Percentiles rank a stretch among this genome's conserved stretches.
Evolutionary conservation across 1,140 invertebrate species (phyloP).

Genomic region (Neodiprion fabricii): DNA sequence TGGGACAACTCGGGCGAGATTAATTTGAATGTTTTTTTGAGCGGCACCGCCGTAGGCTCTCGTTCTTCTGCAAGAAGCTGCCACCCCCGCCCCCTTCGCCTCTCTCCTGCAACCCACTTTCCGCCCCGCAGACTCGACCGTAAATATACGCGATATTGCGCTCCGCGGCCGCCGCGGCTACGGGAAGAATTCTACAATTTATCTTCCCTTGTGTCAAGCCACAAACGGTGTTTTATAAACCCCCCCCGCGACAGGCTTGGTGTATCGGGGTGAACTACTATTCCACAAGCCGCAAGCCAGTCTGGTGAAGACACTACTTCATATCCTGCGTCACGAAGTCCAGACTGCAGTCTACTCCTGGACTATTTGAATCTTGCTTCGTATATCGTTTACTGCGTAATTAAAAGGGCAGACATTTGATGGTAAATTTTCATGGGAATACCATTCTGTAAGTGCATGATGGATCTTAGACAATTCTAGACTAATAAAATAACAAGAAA

Average conservation of each 20-base stretch:
- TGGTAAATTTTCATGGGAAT: too few relatives aligned
- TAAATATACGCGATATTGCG: conserved; percentile 52
- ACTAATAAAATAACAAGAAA: too few relatives aligned
- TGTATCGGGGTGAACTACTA: too few relatives aligned
- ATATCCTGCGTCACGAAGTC: too few relatives aligned
- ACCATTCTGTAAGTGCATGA: too few relatives aligned
- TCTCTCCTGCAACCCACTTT: conserved; percentile 18
- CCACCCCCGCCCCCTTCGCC: conserved; percentile 28
- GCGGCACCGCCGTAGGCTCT: conserved; percentile 40
- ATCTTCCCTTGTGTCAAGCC: conserved; percentile 44
- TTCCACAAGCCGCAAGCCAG: too few relatives aligned
- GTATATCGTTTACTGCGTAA: too few relatives aligned
- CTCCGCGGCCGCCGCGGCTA: conserved; percentile 29
- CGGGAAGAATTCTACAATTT: conserved; percentile 45
- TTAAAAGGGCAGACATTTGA: too few relatives aligned
- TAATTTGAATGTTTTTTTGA: conserved; percentile 60
- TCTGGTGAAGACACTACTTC: too few relatives aligned
- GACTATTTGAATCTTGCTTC: too few relatives aligned
- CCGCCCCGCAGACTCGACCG: conserved; percentile 27
- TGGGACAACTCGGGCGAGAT: conserved; percentile 52
- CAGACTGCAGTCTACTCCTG: too few relatives aligned
- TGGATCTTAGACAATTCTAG: too few relatives aligned
- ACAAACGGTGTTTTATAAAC: conserved; percentile 34
- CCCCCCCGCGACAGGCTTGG: background rate
- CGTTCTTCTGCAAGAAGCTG: conserved; percentile 44